Conservation (phyloP, 1,140 invertebrate species). For the Brachionus sp. region DNA sequence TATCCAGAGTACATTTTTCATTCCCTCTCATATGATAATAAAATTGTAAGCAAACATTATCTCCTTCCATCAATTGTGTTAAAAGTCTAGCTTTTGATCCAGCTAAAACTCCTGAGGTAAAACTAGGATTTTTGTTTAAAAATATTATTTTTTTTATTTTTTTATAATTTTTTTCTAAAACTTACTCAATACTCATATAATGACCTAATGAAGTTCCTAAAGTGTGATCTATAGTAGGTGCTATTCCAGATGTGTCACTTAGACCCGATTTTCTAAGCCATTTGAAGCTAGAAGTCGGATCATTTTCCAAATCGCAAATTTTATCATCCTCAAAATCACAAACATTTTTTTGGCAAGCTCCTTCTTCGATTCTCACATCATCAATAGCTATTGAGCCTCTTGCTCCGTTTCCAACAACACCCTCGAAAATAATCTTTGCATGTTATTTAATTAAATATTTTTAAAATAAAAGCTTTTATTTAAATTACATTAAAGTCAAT, state of each 20-base stretch:
- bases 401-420: not conserved
- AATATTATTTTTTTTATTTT: not conserved
- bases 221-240: conserved; percentile 32
- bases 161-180: not conserved
- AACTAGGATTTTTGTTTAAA: not conserved
- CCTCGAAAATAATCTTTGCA: conserved; percentile 22
- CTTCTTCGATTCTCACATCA: conserved; percentile 50
- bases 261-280: conserved; percentile 14
- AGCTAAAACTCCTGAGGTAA: not conserved
- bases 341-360: conserved; percentile 48
- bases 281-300: not conserved
- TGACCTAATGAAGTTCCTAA: conserved; percentile 22
- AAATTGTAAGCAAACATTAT: not conserved
- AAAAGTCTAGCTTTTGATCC: conserved; percentile 41
- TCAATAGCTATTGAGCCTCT: conserved; percentile 51
- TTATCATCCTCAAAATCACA: conserved; percentile 43
- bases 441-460: not conserved
- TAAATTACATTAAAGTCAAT: not conserved
- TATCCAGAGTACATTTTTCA: conserved; percentile 1
- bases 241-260: not conserved
- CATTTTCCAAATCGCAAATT: conserved; percentile 6
- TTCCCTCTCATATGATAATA: conserved; percentile 28
- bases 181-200: conserved; percentile 53
- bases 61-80: not conserved
- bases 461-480: not conserved